These are phyloP conservation scores for Aricia agestis DNA, from an alignment of 1,140 invertebrate genomes.

Conservation along the genomic window DNA sequence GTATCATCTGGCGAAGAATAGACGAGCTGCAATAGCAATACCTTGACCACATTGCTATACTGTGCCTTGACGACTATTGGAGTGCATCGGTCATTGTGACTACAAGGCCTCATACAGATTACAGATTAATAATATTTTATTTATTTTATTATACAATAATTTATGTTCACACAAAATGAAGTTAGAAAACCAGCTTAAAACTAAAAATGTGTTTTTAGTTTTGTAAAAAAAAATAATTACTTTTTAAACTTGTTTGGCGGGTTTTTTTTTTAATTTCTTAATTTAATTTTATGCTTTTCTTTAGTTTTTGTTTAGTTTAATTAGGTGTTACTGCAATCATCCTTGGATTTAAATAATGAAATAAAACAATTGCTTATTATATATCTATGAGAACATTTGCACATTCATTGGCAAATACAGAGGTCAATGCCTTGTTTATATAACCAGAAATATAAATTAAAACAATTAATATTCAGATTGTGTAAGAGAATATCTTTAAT, in stretches of 20 bases:
- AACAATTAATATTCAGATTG: not conserved
- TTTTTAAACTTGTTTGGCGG: no score
- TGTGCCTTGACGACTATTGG: constrained; percentile 3
- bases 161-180: no score
- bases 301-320: no score
- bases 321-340: no score
- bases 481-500: no score
- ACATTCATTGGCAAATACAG: not conserved
- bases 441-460: not conserved
- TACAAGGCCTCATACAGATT: not conserved
- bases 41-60: constrained; percentile 6
- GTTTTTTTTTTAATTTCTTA: no score
- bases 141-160: no score
- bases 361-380: not conserved
- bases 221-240: no score
- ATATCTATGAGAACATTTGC: not conserved
- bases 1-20: not conserved
- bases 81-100: not conserved
- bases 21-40: not conserved
- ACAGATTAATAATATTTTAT: no score
- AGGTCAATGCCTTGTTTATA: not conserved
- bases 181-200: no score
- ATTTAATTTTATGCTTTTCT: no score
- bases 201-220: no score
- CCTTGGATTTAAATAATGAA: not conserved